Evolutionary conservation across 2,888 invertebrate genomes (phyloP).

Genomic region (Lepetodrilus schrolli): DNA sequence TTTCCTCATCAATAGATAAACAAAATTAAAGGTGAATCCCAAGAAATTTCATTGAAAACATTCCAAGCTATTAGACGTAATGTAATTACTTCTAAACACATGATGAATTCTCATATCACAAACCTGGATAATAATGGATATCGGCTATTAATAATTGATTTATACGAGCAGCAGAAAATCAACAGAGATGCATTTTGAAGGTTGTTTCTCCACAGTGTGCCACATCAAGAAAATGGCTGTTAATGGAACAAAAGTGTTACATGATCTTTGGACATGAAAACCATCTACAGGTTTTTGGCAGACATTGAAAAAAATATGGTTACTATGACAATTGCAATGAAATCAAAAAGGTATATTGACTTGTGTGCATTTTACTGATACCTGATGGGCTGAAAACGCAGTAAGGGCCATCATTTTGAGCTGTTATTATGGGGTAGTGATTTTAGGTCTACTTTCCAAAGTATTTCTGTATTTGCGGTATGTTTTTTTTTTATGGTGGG

Average conservation of each 20-base stretch:
- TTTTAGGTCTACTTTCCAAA: too few species aligned
- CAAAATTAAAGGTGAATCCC: background rate
- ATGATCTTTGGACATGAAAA: background rate
- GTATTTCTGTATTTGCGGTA: too few species aligned
- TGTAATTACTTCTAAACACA: background rate
- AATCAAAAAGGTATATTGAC: too few species aligned
- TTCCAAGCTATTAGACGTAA: constrained; percentile 7
- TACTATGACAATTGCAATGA: too few species aligned
- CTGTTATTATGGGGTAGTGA: too few species aligned
- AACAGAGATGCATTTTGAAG: constrained; percentile 16
- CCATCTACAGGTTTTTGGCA: background rate
- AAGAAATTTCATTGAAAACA: constrained; percentile 19
- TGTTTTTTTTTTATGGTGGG: too few species aligned
- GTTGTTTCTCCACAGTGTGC: background rate
- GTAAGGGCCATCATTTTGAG: too few species aligned
- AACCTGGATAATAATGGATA: background rate
- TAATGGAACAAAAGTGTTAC: background rate
- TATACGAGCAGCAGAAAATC: constrained; percentile 4
- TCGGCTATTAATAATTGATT: constrained; percentile 22
- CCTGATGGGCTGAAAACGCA: too few species aligned
- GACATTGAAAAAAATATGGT: too few species aligned
- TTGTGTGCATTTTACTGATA: too few species aligned
- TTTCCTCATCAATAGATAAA: too few species aligned
- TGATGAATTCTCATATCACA: constrained; percentile 12
- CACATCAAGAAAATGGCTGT: background rate